Base-by-base conservation (phyloP, 2,888 invertebrate genomes). In the Apotomis capreana region DNA sequence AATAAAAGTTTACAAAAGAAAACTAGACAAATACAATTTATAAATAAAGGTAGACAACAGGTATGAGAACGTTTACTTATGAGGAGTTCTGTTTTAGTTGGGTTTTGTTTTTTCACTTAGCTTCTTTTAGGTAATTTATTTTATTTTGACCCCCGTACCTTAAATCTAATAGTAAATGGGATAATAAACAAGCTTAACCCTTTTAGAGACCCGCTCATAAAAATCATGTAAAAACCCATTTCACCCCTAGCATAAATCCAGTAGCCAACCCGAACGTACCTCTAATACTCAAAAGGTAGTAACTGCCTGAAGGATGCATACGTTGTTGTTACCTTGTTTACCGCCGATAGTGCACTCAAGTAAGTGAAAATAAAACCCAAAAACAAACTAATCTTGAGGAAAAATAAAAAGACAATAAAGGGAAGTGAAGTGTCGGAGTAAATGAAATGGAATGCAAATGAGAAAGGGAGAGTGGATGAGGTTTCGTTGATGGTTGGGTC, bases 211-310 rank as follows among this genome's bases (percentile, higher is more conserved):
- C 55, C 64, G 52, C 65, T 55, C 44, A 46, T 49, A 65, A 65
- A 65, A 65, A 55, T 26, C 12, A 26, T 15, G 64, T 55, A 65
- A 40, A 6, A 26, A 86, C 85, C 87, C 86, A 85, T 37, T 58
- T 37, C 26, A 46, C 55, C 65, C 46, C 26, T 65, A 46, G n/a
- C 55, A 46, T 64, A 64, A 64, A 64, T 55, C n/a, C 12, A 54
- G 40, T 9, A 10, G 55, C 54, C 44, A 54, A 54, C 54, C 54
- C 52, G 51, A 60, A 54, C 63, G 54, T 40, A 4, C n/a, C 9
- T 40, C 54, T 13, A 13, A 44, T 3, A n/a, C 8, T 36, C 8
- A 63, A 51, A 63, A 63, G 13, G 37, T 5, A 40, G 37, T 55
- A 64, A 64, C 62, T 36, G 13, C 44, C 54, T 13, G 52, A 63